Base-by-base conservation (phyloP, 37 sponge, comb jelly and placozoan genomes). In the Cliona cf. orientalis region DNA sequence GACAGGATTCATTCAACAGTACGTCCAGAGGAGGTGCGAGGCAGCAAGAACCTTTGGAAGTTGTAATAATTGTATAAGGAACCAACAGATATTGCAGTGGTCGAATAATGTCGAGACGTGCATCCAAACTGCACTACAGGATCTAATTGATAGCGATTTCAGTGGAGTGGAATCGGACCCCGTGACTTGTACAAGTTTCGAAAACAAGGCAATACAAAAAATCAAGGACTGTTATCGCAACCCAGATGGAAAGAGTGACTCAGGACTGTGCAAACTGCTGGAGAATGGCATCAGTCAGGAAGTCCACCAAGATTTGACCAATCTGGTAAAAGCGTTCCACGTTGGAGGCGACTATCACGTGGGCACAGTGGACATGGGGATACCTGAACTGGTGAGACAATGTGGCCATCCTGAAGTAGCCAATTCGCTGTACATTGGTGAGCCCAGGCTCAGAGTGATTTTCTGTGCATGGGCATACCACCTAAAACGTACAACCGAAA, bases 221-320 rank as follows among this genome's bases (percentile, higher is more conserved):
- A 41, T 92, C 36, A 44, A 75, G 5, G 49, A 59, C 17, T 92
- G 93, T 72, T 92, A 84, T 53, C 61, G 21, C 4, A 35, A 76
- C 22, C 6, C 1, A 32, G 23, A 36, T 34, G 33, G 56, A 34
- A 66, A 5, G 32, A 34, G 19, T 11, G 4, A 21, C 21, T 17
- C 1, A 12, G 45, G 14, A 5, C 71, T 70, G 3, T 70, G 4
- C 5, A 3, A 38, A 66, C 34, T 14, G 23, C 23, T 3, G 60
- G 5, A 59, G 23, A 4, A 29, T 59, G 60, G 60, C 5, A 14
- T 59, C 60, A 14, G 6, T 4, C 4, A 1, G 42, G 25, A 9
- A 25, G n/a, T 22, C 6, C 66, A 33, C 2, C 37, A 65, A 65
- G 73, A 72, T 17, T 26, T 72, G 35, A 12, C 55, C 28, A 44